Evolutionary conservation across 2,797 vertebrate genomes (phyloP), one percentile per base, ranked within the genome.

Genomic region (Pelobates cultripes): DNA sequence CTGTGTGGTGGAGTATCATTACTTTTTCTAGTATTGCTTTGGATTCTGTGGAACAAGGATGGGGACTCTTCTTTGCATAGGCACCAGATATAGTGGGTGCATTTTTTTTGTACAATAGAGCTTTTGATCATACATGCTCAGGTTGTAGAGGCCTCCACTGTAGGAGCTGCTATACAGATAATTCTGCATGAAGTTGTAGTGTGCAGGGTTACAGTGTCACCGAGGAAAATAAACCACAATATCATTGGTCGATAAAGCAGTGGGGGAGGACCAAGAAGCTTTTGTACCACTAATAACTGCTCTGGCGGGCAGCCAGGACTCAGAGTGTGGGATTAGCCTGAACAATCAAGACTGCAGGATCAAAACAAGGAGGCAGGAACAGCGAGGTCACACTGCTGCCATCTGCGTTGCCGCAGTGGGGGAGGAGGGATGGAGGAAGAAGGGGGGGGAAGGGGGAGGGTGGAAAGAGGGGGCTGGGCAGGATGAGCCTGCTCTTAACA

Each of bases 361-460:
- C 95, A 95, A 94, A 95, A 96, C 94, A 95, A 95, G 95, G 94
- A 92, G 94, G 95, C 94, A 95, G 93, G 92, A 95, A 95, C 93
- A 91, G 92, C 90, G 92, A 95, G 95, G 95, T 96, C 96, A 97
- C 94, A 93, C 94, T 92, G 94, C 95, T 95, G 95, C 97, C 96
- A 96, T 97, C 95, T 97, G 96, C 89, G 92, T 94, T 96, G 95
- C 96, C 92, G 94, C 94, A 96, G 94, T 95, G 93, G 94, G 94
- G 95, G 86, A 70, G 87, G 90, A 60, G 74, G 44, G 40, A 53
- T 53, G 85, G 82, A n/a, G 66, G 87, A 68, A 73, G 72, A 68
- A 51, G 28, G n/a, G 87, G 86, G 88, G 87, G 76, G 94, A 94
- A 96, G 94, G 95, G 92, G 94, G 94, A 95, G 85, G 66, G 87